phyloP scores from a whole-genome alignment of 2,888 invertebrate genomes.

The Bombylius discolor region DNA sequence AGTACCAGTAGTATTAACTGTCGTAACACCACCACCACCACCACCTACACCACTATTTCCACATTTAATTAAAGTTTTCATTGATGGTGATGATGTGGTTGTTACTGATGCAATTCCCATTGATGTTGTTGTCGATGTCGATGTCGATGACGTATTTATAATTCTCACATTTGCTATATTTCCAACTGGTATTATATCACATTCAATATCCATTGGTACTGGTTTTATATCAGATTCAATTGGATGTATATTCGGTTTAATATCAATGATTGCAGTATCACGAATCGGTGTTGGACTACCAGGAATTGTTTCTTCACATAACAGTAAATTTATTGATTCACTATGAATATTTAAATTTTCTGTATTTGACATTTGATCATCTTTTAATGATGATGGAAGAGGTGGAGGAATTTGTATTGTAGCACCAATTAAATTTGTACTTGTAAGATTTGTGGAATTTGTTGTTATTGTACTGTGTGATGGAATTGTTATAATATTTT shows the following conservation, averaged over 20 bases:
- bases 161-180: conserved; percentile 1
- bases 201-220: conserved; percentile 24
- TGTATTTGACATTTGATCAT: conserved; percentile 19
- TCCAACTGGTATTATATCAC: conserved; percentile 11
- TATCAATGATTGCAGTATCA: conserved; percentile 43
- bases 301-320: conserved; percentile 84
- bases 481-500: not conserved
- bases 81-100: not conserved
- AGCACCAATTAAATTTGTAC: too few species aligned
- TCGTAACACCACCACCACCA: conserved; percentile 9
- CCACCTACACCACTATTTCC: not conserved
- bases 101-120: conserved; percentile 8
- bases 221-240: conserved; percentile 32
- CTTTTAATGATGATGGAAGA: conserved; percentile 5
- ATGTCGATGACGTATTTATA: not conserved
- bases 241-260: conserved; percentile 29
- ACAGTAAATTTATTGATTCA: conserved; percentile 59
- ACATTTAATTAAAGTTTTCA: not conserved
- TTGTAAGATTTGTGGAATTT: not conserved
- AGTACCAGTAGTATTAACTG: not conserved
- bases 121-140: conserved; percentile 7
- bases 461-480: not conserved
- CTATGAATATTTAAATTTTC: conserved; percentile 32
- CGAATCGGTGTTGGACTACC: conserved; percentile 65
- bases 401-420: not conserved